Evolutionary conservation across 1,140 invertebrate species (phyloP), one percentile per base, ranked within the genome.

Genomic region (Apolygus lucorum): DNA sequence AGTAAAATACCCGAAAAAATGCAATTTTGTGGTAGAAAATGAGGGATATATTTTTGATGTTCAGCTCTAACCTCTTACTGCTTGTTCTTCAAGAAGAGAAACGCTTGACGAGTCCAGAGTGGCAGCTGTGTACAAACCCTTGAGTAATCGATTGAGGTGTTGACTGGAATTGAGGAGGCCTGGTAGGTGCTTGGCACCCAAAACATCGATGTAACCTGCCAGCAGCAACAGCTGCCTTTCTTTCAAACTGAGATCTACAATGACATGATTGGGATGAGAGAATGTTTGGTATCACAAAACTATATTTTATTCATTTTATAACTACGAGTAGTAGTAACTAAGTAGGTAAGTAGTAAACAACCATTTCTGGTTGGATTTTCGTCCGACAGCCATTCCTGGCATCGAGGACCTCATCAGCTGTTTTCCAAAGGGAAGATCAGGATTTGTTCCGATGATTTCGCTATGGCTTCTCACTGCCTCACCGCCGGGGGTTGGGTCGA

Each of bases 151-250:
- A 68, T 80, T 76, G 72, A 85, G 77, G 72, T 84, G 80, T 68
- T 78, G 75, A 8, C 76, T 74, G 1, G 81, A 83, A 68, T 79
- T 79, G 66, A 88, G 76, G 52, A 86, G 78, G 28, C 76, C 70
- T 2, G 80, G 79, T 21, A 88, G 77, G 73, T 81, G 79, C 71
- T 83, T 79, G 79, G 79, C 34, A 75, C 80, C 72, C 70, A 88
- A 78, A 27, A 87, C 72, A 63, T 77, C 77, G 21, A 88, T 74
- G 75, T 88, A 89, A 11, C 86, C 87, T 49, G 80, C 77, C 1
- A 88, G 72, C 42, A 86, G 78, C 1, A 79, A 77, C 49, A 85
- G 70, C 29, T 74, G 70, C 42, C 62, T 64, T 34, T 71, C 65
- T 76, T 88, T 86, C 71, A 82, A 77, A 2, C 73, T 76, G 42